Base-by-base conservation (phyloP, 2,888 invertebrate species). In the Megastigmus dorsalis region DNA sequence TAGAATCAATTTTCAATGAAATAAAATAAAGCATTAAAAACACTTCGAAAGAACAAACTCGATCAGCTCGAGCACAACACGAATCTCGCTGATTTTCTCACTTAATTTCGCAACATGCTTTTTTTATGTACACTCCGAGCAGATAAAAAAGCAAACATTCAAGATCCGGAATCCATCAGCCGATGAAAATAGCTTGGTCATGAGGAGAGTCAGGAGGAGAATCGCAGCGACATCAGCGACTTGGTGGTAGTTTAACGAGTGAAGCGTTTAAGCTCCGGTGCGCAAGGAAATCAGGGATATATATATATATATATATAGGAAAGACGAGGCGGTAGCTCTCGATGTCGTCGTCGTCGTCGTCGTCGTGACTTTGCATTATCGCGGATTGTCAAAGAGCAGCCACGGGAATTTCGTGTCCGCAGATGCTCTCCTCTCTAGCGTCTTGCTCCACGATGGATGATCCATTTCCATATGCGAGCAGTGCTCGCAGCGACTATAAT, bases 351-450 rank as follows among this genome's bases (percentile, higher is more conserved):
- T 38, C 76, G 76, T 74, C 75, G 71, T 26, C 48, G 75, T 66
- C 63, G 63, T 68, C 75, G 77, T 79, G 81, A 82, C 80, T 84
- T 72, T 82, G 83, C 85, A 81, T 82, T 85, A 86, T 84, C 85
- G 84, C 81, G 81, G 81, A 83, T 84, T 83, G n/a, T 77, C 80
- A 76, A 82, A 80, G 72, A 59, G 59, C 81, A 83, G 85, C 87
- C 87, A 87, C 87, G 87, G 87, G 85, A 86, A 87, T 87, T 86
- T 82, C 86, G 85, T 87, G 87, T 87, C 83, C 82, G 80, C 80
- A 75, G 72, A n/a, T n/a, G n/a, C n/a, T n/a, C 9, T 18, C 60
- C 59, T 10, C 48, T 43, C 30, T n/a, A n/a, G 38, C 55, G 38
- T 26, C 77, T 10, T 28, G 62, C 33, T 9, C n/a, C 5, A 59